Percentiles rank a stretch among this genome's conserved stretches.
Evolutionary conservation across 2,888 invertebrate species (phyloP).

Genomic region (Cryptocephalus moraei): DNA sequence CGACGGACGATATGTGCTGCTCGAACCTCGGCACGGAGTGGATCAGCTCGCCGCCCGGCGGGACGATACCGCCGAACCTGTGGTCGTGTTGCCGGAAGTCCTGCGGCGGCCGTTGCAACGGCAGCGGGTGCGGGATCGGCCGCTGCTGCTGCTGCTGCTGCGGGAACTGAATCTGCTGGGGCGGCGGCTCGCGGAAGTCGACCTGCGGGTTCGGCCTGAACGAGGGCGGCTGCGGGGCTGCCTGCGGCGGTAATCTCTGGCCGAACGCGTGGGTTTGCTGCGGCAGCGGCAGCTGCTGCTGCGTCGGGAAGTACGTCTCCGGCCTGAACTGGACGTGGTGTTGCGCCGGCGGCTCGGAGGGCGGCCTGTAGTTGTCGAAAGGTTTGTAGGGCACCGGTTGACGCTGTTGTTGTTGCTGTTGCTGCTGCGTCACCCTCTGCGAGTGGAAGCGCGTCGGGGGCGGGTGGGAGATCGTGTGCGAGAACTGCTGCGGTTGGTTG

Average conservation of each 20-base stretch:
- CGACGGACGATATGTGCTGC: slow-evolving; percentile 59
- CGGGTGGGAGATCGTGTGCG: slow-evolving; percentile 15
- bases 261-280: slow-evolving; percentile 16
- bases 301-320: slow-evolving; percentile 39
- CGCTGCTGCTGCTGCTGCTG: slow-evolving; percentile 6
- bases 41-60: slow-evolving; percentile 62
- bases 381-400: slow-evolving; percentile 32
- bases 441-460: slow-evolving; percentile 16
- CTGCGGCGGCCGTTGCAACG: slow-evolving; percentile 1
- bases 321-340: slow-evolving; percentile 35
- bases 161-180: not conserved
- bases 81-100: slow-evolving; percentile 20
- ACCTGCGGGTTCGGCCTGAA: slow-evolving; percentile 30
- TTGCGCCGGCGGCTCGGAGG: slow-evolving; percentile 12
- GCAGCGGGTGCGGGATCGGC: slow-evolving; percentile 1
- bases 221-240: slow-evolving; percentile 2
- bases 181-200: slow-evolving; percentile 3
- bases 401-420: slow-evolving; percentile 26
- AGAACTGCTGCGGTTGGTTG: slow-evolving; percentile 14
- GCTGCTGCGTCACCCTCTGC: slow-evolving; percentile 13
- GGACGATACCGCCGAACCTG: slow-evolving; percentile 31
- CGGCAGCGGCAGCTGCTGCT: slow-evolving; percentile 22
- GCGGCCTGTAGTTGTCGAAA: slow-evolving; percentile 21
- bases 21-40: slow-evolving; percentile 70
- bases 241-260: slow-evolving; percentile 10